Conservation (phyloP, 2,888 invertebrate genomes). For the Oasisia sp. region DNA sequence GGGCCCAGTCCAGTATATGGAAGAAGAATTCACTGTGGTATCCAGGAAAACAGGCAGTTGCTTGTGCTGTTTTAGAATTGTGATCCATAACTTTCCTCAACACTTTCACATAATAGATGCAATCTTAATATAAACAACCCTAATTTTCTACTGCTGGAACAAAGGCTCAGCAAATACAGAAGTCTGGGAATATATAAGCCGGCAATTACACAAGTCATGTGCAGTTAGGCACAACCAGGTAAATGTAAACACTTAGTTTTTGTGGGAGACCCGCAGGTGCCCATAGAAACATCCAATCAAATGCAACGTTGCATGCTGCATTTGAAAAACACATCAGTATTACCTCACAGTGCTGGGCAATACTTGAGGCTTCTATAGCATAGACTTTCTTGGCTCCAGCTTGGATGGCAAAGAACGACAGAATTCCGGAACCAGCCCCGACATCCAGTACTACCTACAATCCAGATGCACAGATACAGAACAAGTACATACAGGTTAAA, state of each 20-base stretch:
- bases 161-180: background rate
- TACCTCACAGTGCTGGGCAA: slow-evolving; percentile 84
- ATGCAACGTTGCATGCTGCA: background rate
- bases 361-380: slow-evolving; percentile 98
- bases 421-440: slow-evolving; percentile 97
- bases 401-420: slow-evolving; percentile 98
- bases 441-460: slow-evolving; percentile 90
- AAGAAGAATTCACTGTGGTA: too few species aligned
- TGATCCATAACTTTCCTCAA: background rate
- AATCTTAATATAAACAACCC: too few species aligned
- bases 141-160: background rate
- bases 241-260: too few species aligned
- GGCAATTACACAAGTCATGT: too few species aligned
- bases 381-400: slow-evolving; percentile 96
- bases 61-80: too few species aligned
- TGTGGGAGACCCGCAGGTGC: too few species aligned
- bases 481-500: background rate
- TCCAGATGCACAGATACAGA: background rate
- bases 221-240: too few species aligned
- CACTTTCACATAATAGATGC: too few species aligned
- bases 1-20: too few species aligned
- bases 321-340: slow-evolving; percentile 23
- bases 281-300: background rate
- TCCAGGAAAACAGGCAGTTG: too few species aligned
- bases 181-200: too few species aligned